Percentiles rank a stretch among this genome's conserved stretches.
phyloP scores from a whole-genome alignment of 2,113 vertebrate species.

The Marcusenius ussheri region DNA sequence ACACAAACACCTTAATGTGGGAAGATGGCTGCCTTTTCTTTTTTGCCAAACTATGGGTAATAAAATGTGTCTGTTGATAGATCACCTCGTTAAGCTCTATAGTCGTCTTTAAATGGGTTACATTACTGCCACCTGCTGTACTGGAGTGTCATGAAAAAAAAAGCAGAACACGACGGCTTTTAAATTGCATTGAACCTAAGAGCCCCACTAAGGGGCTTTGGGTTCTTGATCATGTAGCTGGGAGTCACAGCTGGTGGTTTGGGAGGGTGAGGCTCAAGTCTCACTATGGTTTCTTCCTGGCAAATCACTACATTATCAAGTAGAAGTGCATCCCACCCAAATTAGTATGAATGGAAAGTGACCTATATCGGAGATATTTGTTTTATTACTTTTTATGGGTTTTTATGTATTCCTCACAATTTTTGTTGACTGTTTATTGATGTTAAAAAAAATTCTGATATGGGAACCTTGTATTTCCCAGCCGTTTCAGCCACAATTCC shows the following conservation, averaged over 20 bases:
- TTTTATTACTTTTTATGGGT: not conserved
- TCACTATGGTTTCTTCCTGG: not conserved
- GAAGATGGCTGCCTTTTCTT: not conserved
- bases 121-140: conserved; percentile 15
- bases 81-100: not conserved
- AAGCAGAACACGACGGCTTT: not conserved
- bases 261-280: not conserved
- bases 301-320: not conserved
- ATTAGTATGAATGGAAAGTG: not conserved
- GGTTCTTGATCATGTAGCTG: not conserved
- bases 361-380: not conserved
- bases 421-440: not conserved
- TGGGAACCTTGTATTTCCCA: not conserved
- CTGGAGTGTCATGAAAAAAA: not conserved
- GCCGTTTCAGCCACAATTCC: not conserved
- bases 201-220: not conserved
- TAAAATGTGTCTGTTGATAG: not conserved
- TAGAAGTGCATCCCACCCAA: not conserved
- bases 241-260: not conserved
- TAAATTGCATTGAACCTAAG: not conserved
- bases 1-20: not conserved
- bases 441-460: not conserved
- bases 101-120: not conserved
- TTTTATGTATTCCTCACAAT: not conserved
- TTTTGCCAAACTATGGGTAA: not conserved